phyloP scores from a whole-genome alignment of 1,140 invertebrate species.

The Elysia chlorotica region DNA sequence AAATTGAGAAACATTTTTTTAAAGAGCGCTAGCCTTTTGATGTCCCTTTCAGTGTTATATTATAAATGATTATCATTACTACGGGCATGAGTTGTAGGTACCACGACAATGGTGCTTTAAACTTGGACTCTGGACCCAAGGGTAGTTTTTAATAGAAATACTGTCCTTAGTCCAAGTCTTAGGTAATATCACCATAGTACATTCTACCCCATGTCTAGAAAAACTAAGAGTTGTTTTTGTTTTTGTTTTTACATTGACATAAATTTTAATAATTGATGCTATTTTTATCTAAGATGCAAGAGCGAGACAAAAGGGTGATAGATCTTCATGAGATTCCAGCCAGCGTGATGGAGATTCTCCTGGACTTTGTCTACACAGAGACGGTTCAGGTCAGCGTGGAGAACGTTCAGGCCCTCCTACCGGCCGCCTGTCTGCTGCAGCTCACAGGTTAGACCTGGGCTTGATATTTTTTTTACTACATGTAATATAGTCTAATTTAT shows the following conservation, averaged over 20 bases:
- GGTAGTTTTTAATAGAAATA: too few relatives aligned
- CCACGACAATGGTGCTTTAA: too few relatives aligned
- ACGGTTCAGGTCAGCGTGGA: slow-evolving; percentile 70
- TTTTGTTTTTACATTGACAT: not conserved
- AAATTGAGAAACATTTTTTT: too few relatives aligned
- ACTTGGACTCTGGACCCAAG: too few relatives aligned
- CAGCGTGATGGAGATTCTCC: slow-evolving; percentile 75
- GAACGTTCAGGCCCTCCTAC: slow-evolving; percentile 89
- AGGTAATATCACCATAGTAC: not conserved
- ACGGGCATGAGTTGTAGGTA: too few relatives aligned
- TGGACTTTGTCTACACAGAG: slow-evolving; percentile 93
- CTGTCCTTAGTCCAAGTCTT: too few relatives aligned
- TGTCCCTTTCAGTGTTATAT: too few relatives aligned
- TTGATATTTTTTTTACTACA: too few relatives aligned
- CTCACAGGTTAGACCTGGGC: slow-evolving; percentile 49
- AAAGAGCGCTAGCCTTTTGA: too few relatives aligned
- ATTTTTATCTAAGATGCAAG: slow-evolving; percentile 59
- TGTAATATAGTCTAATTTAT: too few relatives aligned
- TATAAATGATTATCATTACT: too few relatives aligned
- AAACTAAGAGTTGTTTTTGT: not conserved
- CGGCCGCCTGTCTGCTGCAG: slow-evolving; percentile 57
- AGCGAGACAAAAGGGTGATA: slow-evolving; percentile 70
- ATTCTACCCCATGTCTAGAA: not conserved
- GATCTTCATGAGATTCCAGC: slow-evolving; percentile 80
- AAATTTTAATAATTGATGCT: too few relatives aligned